Percentiles rank a stretch among this genome's conserved stretches.
Conservation (phyloP, 2,888 invertebrate genomes). For the Venusia cambrica region DNA sequence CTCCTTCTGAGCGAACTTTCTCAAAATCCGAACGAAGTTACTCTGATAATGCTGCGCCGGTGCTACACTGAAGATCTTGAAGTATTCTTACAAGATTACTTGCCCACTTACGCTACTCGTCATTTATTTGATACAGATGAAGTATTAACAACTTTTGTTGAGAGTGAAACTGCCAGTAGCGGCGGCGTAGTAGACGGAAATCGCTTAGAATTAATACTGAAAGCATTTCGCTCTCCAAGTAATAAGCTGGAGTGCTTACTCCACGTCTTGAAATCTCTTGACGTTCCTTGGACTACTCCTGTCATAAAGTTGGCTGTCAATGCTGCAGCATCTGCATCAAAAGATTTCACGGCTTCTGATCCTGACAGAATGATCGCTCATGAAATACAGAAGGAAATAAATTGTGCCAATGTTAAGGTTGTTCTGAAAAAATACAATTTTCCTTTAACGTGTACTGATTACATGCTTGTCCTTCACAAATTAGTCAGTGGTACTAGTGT, state of each 20-base stretch:
- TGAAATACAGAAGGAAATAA: conserved; percentile 67
- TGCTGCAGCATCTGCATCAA: conserved; percentile 53
- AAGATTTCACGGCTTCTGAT: conserved; percentile 63
- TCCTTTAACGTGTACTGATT: conserved; percentile 62
- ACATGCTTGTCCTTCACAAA: conserved; percentile 62
- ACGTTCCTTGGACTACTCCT: conserved; percentile 66
- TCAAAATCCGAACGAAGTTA: conserved; percentile 64
- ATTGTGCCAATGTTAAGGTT: conserved; percentile 68
- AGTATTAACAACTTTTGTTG: conserved; percentile 60
- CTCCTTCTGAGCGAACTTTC: conserved; percentile 66
- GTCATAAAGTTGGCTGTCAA: conserved; percentile 55
- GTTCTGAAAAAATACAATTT: conserved; percentile 72
- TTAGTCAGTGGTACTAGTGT: conserved; percentile 50
- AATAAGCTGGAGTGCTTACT: conserved; percentile 65
- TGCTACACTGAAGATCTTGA: conserved; percentile 74
- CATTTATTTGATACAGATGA: conserved; percentile 69
- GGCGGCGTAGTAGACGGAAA: conserved; percentile 64
- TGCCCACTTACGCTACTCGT: conserved; percentile 61
- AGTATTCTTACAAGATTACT: conserved; percentile 60
- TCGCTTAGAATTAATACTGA: conserved; percentile 59
- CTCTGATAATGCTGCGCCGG: conserved; percentile 70
- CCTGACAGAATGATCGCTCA: conserved; percentile 54
- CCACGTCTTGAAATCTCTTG: conserved; percentile 64
- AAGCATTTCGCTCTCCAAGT: conserved; percentile 55
- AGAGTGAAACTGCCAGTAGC: conserved; percentile 64